A percentile compares a stretch with the other conserved stretches of the same genome.
phyloP scores from a whole-genome alignment of 1,140 invertebrate genomes.

The Limonius californicus region DNA sequence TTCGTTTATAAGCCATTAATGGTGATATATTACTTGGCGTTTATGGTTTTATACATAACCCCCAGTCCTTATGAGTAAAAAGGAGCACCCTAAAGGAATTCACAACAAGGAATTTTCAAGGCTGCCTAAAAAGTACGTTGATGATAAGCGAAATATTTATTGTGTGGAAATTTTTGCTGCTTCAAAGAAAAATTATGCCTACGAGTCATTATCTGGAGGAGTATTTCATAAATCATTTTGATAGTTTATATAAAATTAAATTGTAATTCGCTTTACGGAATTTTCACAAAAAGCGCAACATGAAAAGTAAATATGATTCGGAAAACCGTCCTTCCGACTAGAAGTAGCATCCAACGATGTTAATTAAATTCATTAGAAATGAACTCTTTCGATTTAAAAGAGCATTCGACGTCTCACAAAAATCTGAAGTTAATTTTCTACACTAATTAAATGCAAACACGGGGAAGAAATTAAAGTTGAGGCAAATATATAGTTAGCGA shows the following conservation, averaged over 20 bases:
- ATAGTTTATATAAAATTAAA: no score
- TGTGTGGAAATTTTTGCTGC: no score
- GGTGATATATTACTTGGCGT: neutral
- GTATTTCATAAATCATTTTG: no score
- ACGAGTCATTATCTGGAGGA: no score
- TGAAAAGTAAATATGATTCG: no score
- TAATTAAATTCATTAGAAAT: conserved; percentile 4
- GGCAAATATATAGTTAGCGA: no score
- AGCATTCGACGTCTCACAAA: neutral
- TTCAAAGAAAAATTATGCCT: no score
- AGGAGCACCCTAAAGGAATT: neutral
- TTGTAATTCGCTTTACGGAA: no score
- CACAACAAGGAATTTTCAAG: no score
- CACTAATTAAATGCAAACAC: conserved; percentile 4
- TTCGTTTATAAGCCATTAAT: conserved; percentile 10
- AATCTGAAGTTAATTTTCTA: neutral
- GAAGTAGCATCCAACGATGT: neutral
- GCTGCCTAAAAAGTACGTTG: no score
- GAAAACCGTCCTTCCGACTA: neutral
- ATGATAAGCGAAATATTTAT: no score
- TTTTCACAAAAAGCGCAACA: no score
- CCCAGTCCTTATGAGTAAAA: neutral
- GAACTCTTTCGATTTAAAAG: neutral
- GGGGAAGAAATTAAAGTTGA: neutral
- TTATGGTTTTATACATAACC: conserved; percentile 8